Conservation (phyloP, 2,888 invertebrate genomes). For the Nysson spinosus region DNA sequence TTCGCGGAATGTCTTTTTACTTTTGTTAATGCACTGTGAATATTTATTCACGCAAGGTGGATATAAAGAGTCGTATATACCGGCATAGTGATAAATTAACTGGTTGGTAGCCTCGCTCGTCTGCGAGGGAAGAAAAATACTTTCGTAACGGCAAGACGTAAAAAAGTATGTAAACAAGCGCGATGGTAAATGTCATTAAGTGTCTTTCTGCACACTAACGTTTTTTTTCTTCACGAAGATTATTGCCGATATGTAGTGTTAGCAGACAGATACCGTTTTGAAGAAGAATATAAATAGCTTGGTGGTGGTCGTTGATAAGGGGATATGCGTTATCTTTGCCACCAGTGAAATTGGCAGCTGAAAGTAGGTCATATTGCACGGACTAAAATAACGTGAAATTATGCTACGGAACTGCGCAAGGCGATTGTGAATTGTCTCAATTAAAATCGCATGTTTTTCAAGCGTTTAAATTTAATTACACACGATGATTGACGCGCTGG, state of each 20-base stretch:
- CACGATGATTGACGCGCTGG: no score
- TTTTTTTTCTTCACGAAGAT: slow-evolving; percentile 4
- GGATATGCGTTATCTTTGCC: slow-evolving; percentile 25
- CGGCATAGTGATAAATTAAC: slow-evolving; percentile 30
- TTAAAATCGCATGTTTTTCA: no score
- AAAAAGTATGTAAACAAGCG: slow-evolving; percentile 16
- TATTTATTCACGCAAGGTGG: slow-evolving; percentile 20
- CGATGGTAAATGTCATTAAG: no score
- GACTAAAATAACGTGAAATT: background rate
- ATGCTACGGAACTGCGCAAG: no score
- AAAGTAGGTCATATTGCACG: slow-evolving; percentile 3
- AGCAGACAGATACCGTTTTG: slow-evolving; percentile 13
- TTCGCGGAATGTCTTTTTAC: slow-evolving; percentile 9
- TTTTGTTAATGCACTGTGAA: background rate
- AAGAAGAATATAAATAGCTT: slow-evolving; percentile 20
- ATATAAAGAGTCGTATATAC: slow-evolving; percentile 20
- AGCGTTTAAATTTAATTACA: no score
- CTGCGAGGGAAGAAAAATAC: slow-evolving; percentile 26
- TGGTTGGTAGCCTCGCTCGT: background rate
- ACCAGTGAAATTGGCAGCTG: slow-evolving; percentile 16
- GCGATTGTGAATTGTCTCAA: no score
- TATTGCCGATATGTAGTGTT: slow-evolving; percentile 1
- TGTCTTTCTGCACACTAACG: background rate
- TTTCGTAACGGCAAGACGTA: slow-evolving; percentile 13
- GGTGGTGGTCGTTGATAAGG: slow-evolving; percentile 25